These are phyloP conservation scores for Trichomycterus rosablanca DNA, from an alignment of 2,113 vertebrate genomes.

Conservation along the genomic window DNA sequence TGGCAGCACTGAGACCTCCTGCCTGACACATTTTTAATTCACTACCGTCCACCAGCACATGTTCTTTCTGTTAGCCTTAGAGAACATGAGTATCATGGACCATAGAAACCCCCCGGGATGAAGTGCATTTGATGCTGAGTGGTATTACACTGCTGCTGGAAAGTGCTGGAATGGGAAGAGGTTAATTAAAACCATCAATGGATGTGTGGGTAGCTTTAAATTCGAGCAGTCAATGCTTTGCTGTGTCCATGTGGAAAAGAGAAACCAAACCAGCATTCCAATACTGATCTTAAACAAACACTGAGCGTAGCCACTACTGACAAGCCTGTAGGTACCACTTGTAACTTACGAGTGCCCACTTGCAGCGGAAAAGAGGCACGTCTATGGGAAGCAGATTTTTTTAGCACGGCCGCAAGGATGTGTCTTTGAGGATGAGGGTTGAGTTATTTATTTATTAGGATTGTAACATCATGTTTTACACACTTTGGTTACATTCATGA, in stretches of 20 bases:
- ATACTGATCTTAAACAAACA: too few species aligned
- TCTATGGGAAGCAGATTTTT: too few species aligned
- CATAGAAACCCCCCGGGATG: conserved; percentile 1
- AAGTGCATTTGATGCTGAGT: conserved; percentile 10
- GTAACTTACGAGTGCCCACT: too few species aligned
- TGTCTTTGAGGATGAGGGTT: too few species aligned
- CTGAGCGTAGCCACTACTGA: too few species aligned
- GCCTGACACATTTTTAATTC: background rate
- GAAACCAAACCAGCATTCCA: background rate
- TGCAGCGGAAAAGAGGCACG: too few species aligned
- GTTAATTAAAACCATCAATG: conserved; percentile 20
- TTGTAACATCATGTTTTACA: too few species aligned
- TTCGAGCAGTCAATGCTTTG: conserved; percentile 12
- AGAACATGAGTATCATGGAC: conserved; percentile 20
- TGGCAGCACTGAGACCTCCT: conserved; percentile 30
- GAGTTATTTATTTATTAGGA: too few species aligned
- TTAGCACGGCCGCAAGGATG: too few species aligned
- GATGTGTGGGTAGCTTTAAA: conserved; percentile 15
- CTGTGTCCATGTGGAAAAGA: conserved; percentile 21
- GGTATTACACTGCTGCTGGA: conserved; percentile 19
- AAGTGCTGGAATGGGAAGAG: conserved; percentile 4
- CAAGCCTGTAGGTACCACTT: too few species aligned
- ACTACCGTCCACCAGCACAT: background rate
- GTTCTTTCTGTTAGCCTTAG: background rate
- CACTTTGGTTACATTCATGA: too few species aligned